A percentile compares a stretch with the other conserved stretches of the same genome.
Conservation (phyloP, 2,888 invertebrate species). For the Enoplolaimus lenunculus region DNA sequence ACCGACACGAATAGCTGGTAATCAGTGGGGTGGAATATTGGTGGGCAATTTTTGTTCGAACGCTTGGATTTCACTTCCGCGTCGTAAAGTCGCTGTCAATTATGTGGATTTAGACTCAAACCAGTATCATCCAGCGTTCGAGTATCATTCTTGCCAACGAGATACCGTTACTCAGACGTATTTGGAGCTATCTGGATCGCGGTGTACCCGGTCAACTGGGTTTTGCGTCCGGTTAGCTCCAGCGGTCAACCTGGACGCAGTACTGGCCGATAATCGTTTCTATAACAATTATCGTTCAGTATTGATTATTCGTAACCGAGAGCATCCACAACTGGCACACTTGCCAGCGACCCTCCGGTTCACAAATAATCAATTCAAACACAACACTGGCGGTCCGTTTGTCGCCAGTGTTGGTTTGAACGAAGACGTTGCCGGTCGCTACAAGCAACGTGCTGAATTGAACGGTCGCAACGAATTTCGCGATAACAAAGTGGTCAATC, state of each 20-base stretch:
- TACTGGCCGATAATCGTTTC: constrained; percentile 35
- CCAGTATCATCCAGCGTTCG: constrained; percentile 37
- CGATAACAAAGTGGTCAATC: constrained; percentile 69
- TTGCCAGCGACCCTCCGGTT: constrained; percentile 58
- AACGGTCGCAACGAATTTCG: constrained; percentile 62
- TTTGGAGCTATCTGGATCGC: constrained; percentile 21
- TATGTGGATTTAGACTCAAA: constrained; percentile 37
- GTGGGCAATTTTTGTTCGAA: constrained; percentile 72
- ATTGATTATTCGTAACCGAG: constrained; percentile 37
- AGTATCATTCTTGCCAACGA: constrained; percentile 35
- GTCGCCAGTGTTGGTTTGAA: constrained; percentile 73
- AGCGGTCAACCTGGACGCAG: constrained; percentile 33
- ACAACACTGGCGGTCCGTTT: constrained; percentile 66
- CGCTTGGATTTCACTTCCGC: background rate
- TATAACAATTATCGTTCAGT: constrained; percentile 35
- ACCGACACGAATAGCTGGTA: constrained; percentile 69
- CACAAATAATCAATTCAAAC: constrained; percentile 72
- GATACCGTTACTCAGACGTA: constrained; percentile 23
- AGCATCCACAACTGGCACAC: constrained; percentile 62
- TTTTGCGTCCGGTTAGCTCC: constrained; percentile 35
- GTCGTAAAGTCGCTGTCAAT: constrained; percentile 26
- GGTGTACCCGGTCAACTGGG: constrained; percentile 25
- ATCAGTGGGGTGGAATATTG: constrained; percentile 70
- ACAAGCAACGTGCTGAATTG: constrained; percentile 62
- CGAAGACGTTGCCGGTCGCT: constrained; percentile 57